Percentiles rank a stretch among this genome's conserved stretches.
These are phyloP conservation scores for Apostichopus parvimensis DNA, from an alignment of 35 echinoderm and acorn worm genomes.

Conservation along the genomic window DNA sequence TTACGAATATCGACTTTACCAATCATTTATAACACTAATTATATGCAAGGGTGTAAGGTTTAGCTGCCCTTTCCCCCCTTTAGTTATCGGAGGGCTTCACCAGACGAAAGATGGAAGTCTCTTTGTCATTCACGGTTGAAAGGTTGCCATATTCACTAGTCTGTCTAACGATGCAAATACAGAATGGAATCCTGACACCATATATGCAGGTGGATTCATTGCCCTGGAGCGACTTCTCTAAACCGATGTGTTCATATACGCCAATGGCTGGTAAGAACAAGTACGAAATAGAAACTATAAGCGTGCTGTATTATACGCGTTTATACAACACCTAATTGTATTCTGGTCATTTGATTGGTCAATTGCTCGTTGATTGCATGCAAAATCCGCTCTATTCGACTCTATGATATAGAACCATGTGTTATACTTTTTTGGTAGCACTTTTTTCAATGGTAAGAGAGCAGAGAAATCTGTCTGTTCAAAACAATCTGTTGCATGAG, in stretches of 20 bases:
- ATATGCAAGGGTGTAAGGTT: not conserved
- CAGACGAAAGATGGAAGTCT: not conserved
- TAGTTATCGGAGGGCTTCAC: not conserved
- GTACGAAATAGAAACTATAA: not conserved
- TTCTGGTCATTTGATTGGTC: too few relatives aligned
- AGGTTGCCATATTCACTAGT: not conserved
- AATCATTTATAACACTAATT: too few relatives aligned
- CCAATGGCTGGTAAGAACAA: not conserved
- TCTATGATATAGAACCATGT: too few relatives aligned
- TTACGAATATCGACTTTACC: too few relatives aligned
- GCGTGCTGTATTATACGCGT: too few relatives aligned
- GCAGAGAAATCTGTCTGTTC: too few relatives aligned
- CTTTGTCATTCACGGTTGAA: not conserved
- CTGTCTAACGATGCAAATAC: not conserved
- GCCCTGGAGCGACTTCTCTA: not conserved
- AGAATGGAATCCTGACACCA: not conserved
- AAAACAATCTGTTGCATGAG: too few relatives aligned
- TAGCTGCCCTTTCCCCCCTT: not conserved
- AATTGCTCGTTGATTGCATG: too few relatives aligned
- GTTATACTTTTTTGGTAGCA: too few relatives aligned
- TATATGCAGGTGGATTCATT: not conserved
- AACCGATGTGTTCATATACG: conserved; percentile 3
- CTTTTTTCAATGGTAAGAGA: too few relatives aligned
- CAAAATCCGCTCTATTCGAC: too few relatives aligned
- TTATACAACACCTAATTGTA: too few relatives aligned